Evolutionary conservation across 2,797 vertebrate species (phyloP), one percentile per base, ranked within the genome.

Genomic region (Eulemur rubriventer): DNA sequence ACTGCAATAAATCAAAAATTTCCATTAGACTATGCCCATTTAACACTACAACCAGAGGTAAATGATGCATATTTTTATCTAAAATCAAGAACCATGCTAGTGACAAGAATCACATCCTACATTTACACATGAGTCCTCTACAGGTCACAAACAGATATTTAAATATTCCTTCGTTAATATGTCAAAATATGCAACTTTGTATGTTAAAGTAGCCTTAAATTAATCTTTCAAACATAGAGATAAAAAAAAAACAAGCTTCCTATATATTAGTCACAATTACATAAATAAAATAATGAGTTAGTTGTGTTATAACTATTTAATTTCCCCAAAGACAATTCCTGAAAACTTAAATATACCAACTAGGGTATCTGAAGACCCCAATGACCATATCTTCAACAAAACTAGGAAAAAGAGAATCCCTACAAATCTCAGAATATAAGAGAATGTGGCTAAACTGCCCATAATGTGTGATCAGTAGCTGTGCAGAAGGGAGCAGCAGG

Each of bases 1-100:
- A 88, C 13, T 35, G 1, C 35, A 85, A 76, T 85, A 67, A 88
- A 35, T 67, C 48, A 91, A 85, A 89, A 96, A 91, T 93, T 85
- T 81, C 72, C 61, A 43, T 18, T 57, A 81, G 28, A 63, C 41
- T 76, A 52, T 10, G 91, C 2, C 61, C 57, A 94, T 35, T 95
- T 88, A 90, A 88, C 16, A 85, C 7, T 89, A 43, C 8, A 93
- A 75, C 55, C n/a, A 95, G 33, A 97, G 16, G 38, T 50, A 95
- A 96, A 94, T 14, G 35, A 88, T 78, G 38, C 20, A 38, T 52
- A 82, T 63, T 48, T 79, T 38, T 43, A 94, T 55, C 96, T 89
- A 93, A 97, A 95, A 85, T 85, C 35, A 94, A 95, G 41, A 92
- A 89, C 2, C 93, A 69, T 43, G 52, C 80, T 89, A 81, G 79